These are phyloP conservation scores for Brachypteracias leptosomus DNA, from an alignment of 2,113 vertebrate genomes.

Conservation along the genomic window DNA sequence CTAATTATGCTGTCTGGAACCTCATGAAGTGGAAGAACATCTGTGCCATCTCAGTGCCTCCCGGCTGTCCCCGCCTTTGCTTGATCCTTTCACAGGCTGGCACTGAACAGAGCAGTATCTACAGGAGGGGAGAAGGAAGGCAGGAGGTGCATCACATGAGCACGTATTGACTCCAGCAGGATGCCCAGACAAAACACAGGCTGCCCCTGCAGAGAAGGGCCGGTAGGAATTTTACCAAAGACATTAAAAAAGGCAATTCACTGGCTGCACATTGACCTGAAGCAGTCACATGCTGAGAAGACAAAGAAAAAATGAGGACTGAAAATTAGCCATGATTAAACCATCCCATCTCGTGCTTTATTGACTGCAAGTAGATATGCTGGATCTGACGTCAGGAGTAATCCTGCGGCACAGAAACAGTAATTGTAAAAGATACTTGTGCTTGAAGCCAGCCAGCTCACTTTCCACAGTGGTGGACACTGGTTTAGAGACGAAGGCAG, in stretches of 20 bases:
- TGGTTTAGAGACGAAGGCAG: not conserved
- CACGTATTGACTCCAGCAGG: not conserved
- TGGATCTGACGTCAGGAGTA: not conserved
- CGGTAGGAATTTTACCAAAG: not conserved
- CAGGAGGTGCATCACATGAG: not conserved
- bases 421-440: not conserved
- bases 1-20: not conserved
- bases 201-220: not conserved
- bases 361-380: not conserved
- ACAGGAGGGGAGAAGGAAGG: not conserved
- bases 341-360: not conserved
- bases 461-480: not conserved
- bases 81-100: not conserved
- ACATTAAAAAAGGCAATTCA: not conserved
- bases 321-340: not conserved
- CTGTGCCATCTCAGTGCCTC: not conserved
- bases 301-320: not conserved
- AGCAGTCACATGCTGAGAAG: not conserved
- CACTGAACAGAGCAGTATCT: rapidly evolving
- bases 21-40: not conserved
- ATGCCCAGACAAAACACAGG: not conserved
- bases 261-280: not conserved
- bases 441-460: not conserved
- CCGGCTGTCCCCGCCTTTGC: not conserved
- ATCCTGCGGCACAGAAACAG: not conserved